These are phyloP conservation scores for Melipona quadrifasciata DNA, from an alignment of 1,140 invertebrate genomes.

Conservation along the genomic window DNA sequence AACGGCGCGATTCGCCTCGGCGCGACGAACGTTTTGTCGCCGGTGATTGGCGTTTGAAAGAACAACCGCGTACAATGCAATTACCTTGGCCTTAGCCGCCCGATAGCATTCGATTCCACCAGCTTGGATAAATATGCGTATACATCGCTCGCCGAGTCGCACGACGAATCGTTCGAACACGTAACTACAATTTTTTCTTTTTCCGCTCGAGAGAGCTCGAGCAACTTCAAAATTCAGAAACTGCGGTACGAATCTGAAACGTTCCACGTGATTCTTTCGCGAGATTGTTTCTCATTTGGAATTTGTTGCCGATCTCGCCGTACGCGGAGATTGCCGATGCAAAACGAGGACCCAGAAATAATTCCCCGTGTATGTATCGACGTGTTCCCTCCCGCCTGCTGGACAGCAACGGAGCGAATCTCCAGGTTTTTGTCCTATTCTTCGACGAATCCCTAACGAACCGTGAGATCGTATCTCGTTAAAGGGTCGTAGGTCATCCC, in stretches of 20 bases:
- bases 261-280: slow-evolving; percentile 11
- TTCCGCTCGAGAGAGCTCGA: no score
- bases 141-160: slow-evolving; percentile 40
- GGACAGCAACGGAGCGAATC: slow-evolving; percentile 43
- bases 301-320: neutral
- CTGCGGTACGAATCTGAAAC: no score
- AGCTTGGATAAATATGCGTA: slow-evolving; percentile 60
- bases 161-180: neutral
- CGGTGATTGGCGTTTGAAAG: slow-evolving; percentile 82
- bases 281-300: neutral
- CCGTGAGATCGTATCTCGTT: slow-evolving; percentile 53
- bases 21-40: slow-evolving; percentile 81
- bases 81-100: slow-evolving; percentile 78
- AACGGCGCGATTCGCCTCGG: slow-evolving; percentile 64
- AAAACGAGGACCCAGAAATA: neutral
- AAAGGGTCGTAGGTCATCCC: slow-evolving; percentile 33
- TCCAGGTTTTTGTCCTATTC: slow-evolving; percentile 23
- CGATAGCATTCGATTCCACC: slow-evolving; percentile 68
- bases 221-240: neutral
- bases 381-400: slow-evolving; percentile 29
- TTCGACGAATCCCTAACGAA: slow-evolving; percentile 19
- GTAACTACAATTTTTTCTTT: no score
- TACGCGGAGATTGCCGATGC: neutral
- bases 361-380: neutral
- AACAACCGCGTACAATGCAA: slow-evolving; percentile 81